Conservation (phyloP, 2,888 invertebrate species). For the Lithophane leautieri region DNA sequence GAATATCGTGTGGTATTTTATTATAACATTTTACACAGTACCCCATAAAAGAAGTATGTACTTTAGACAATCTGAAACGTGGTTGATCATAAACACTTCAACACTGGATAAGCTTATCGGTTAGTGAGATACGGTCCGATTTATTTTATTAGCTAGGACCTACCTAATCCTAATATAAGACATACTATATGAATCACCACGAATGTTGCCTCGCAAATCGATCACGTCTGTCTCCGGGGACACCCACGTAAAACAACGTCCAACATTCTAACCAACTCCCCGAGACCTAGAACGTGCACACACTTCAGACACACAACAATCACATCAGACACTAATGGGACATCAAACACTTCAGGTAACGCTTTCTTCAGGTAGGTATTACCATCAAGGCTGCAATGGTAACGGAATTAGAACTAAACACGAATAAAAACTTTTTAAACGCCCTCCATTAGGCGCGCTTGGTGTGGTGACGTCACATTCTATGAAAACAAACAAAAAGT, state of each 20-base stretch:
- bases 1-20: no score
- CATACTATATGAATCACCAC: neutral
- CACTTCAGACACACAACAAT: neutral
- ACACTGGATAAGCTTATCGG: neutral
- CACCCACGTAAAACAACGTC: constrained; percentile 71
- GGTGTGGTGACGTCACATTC: no score
- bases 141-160: neutral
- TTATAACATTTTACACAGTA: no score
- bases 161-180: neutral
- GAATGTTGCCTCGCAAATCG: constrained; percentile 49
- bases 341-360: neutral
- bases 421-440: no score
- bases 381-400: neutral
- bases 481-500: no score
- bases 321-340: neutral
- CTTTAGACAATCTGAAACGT: no score
- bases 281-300: constrained; percentile 35
- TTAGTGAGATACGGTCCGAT: neutral
- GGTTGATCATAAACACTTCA: no score
- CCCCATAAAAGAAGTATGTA: no score
- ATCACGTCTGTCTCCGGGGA: constrained; percentile 68
- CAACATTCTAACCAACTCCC: constrained; percentile 66
- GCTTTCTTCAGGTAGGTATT: neutral
- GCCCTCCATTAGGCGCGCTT: no score
- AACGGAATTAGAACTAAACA: neutral